Percentiles rank a stretch among this genome's conserved stretches.
Conservation (phyloP, 2,888 invertebrate genomes). For the Copidosoma aretas region DNA sequence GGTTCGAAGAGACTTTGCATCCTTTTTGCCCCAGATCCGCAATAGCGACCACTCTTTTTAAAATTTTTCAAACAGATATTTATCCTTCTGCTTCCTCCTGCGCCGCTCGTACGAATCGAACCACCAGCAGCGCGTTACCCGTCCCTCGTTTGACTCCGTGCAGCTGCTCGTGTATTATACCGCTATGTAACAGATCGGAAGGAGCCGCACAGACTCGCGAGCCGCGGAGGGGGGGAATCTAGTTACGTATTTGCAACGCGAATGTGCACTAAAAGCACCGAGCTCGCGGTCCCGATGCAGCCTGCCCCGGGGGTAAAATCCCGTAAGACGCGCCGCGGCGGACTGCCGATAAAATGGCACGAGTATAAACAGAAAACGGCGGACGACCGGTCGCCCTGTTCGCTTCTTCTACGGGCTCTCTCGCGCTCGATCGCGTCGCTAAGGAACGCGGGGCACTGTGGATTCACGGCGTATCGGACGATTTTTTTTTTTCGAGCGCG, state of each 20-base stretch:
- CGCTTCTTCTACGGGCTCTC: neutral
- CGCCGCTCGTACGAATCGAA: neutral
- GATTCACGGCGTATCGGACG: too few relatives aligned
- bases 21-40: too few relatives aligned
- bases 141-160: constrained; percentile 26
- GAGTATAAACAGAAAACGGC: constrained; percentile 11
- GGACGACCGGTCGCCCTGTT: neutral
- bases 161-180: constrained; percentile 14
- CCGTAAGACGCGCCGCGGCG: constrained; percentile 15
- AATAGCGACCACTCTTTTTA: too few relatives aligned
- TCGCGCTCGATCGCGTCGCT: neutral
- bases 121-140: neutral
- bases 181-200: constrained; percentile 22
- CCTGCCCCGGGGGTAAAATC: constrained; percentile 18
- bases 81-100: too few relatives aligned
- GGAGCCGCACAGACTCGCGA: too few relatives aligned
- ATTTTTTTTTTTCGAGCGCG: too few relatives aligned
- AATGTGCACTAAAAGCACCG: constrained; percentile 13
- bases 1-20: too few relatives aligned
- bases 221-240: constrained; percentile 1
- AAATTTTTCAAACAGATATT: too few relatives aligned
- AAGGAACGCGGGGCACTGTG: too few relatives aligned
- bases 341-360: constrained; percentile 12
- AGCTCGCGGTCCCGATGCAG: constrained; percentile 19
- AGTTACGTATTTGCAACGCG: constrained; percentile 31